Conservation (phyloP, 1,140 invertebrate species). For the Aphelenchoides avenae region DNA sequence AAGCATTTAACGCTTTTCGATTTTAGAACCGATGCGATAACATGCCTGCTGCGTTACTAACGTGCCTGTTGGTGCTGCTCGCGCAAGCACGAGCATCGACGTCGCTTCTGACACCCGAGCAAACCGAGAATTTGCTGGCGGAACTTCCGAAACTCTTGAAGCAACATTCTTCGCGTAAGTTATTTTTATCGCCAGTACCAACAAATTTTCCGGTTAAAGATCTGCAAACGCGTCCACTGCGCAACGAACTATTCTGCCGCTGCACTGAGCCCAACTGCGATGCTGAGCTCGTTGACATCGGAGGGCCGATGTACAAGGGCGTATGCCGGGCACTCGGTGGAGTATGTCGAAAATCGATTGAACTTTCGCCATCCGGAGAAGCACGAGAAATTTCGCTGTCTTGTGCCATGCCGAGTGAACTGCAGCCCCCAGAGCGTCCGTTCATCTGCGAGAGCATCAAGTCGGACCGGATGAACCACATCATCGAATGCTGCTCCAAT, state of each 20-base stretch:
- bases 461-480: background rate
- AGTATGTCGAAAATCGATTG: constrained; percentile 23
- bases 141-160: no score
- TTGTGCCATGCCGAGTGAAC: constrained; percentile 13
- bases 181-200: background rate
- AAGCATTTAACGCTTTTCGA: no score
- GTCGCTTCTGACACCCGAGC: no score
- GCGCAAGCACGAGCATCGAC: no score
- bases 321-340: constrained; percentile 21
- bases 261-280: constrained; percentile 19
- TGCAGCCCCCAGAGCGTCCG: constrained; percentile 32
- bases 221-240: constrained; percentile 2
- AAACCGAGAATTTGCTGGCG: no score
- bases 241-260: constrained; percentile 22
- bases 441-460: constrained; percentile 37
- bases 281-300: constrained; percentile 20
- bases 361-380: background rate
- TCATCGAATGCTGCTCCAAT: constrained; percentile 30
- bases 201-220: constrained; percentile 3
- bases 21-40: no score
- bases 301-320: constrained; percentile 5
- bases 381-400: background rate
- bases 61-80: no score
- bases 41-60: no score
- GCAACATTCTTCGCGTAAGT: no score